phyloP scores from a whole-genome alignment of 2,797 vertebrate species.

The Hydrolagus colliei region DNA sequence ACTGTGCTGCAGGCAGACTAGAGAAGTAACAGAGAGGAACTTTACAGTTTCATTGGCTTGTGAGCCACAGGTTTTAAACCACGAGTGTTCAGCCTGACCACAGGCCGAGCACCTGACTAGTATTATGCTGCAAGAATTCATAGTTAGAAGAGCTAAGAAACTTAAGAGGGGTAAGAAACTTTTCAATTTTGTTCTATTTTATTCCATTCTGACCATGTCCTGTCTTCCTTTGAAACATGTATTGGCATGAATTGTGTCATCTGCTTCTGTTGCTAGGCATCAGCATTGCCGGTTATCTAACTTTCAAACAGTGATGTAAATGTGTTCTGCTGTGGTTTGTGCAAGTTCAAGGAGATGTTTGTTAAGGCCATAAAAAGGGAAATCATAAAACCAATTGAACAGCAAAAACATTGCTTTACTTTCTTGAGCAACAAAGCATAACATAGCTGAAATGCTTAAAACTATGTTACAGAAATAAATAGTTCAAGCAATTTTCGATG shows the following conservation, averaged over 20 bases:
- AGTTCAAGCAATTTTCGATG: not conserved
- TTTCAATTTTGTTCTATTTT: not conserved
- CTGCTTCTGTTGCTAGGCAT: not conserved
- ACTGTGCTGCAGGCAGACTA: not conserved
- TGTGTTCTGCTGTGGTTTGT: not conserved
- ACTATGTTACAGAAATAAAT: not conserved
- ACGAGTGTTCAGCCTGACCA: constrained; percentile 7
- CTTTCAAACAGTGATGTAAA: not conserved
- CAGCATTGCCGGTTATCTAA: not conserved
- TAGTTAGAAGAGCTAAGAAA: not conserved
- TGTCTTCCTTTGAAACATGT: not conserved
- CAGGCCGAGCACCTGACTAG: constrained; percentile 21
- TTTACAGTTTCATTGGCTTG: constrained; percentile 14
- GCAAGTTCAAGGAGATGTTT: not conserved
- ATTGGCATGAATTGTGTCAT: not conserved
- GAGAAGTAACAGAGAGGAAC: not conserved
- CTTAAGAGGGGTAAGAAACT: constrained; percentile 4
- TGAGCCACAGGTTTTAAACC: constrained; percentile 17
- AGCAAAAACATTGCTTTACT: not conserved
- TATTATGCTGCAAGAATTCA: constrained; percentile 4
- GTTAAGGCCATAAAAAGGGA: not conserved
- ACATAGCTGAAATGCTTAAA: not conserved
- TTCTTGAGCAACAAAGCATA: not conserved
- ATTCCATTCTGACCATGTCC: not conserved
- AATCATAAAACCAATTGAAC: not conserved